A percentile compares a stretch with the other conserved stretches of the same genome.
Evolutionary conservation across 2,797 vertebrate genomes (phyloP).

Genomic region (Phoeniculus purpureus): DNA sequence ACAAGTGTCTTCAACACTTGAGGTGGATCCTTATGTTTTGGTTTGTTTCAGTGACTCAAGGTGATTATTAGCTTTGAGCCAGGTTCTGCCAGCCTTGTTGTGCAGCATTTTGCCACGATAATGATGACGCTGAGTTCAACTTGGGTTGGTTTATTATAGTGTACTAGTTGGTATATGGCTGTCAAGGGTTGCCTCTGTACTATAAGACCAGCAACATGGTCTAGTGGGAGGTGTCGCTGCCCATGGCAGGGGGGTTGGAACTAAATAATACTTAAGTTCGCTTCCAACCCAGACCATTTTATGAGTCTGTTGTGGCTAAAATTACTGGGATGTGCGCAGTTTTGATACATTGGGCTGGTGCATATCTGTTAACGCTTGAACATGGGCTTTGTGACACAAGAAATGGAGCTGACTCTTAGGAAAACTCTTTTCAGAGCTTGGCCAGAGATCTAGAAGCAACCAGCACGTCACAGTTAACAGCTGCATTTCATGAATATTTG

Average conservation of each 20-base stretch:
- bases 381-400: not conserved
- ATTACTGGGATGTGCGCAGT: not conserved
- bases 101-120: not conserved
- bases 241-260: too few relatives aligned
- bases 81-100: not conserved
- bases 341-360: not conserved
- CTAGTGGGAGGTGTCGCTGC: too few relatives aligned
- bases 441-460: slow-evolving; percentile 30
- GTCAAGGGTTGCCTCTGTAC: not conserved
- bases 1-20: not conserved
- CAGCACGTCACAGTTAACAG: slow-evolving; percentile 43
- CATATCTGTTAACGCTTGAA: not conserved
- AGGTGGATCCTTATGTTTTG: not conserved
- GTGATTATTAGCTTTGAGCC: not conserved
- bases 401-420: slow-evolving; percentile 2
- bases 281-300: too few relatives aligned
- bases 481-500: slow-evolving; percentile 63
- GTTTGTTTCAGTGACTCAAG: not conserved
- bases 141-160: not conserved
- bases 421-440: slow-evolving; percentile 29
- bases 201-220: too few relatives aligned
- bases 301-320: not conserved
- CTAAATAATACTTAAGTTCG: too few relatives aligned
- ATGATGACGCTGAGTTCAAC: not conserved
- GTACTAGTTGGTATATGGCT: not conserved